A percentile compares a stretch with the other conserved stretches of the same genome.
These are phyloP conservation scores for Peromyscus nudipes DNA, from an alignment of 2,797 vertebrate species.

Conservation along the genomic window DNA sequence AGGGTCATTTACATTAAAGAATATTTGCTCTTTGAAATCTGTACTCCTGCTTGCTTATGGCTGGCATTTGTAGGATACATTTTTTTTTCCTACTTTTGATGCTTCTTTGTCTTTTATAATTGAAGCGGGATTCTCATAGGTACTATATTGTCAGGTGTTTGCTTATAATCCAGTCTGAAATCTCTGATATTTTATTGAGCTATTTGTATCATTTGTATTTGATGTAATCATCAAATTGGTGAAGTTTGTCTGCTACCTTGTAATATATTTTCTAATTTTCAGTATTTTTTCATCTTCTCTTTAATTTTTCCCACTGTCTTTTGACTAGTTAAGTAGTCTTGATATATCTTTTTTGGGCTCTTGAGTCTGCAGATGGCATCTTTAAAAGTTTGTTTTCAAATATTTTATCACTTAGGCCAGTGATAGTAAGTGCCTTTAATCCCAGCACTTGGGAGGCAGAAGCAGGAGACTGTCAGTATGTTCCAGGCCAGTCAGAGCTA, in stretches of 20 bases:
- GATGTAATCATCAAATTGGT: not conserved
- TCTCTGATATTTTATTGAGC: not conserved
- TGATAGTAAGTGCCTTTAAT: too few relatives aligned
- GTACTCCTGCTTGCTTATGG: not conserved
- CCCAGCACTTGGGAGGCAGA: too few relatives aligned
- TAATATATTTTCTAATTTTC: conserved; percentile 38
- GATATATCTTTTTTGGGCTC: not conserved
- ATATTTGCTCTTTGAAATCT: not conserved
- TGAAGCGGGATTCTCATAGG: not conserved
- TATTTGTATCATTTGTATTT: not conserved
- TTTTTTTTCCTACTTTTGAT: not conserved
- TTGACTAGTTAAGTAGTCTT: not conserved
- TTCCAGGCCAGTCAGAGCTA: too few relatives aligned
- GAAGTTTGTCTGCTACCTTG: not conserved
- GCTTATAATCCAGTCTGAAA: not conserved
- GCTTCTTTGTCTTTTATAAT: conserved; percentile 31
- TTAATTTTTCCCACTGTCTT: not conserved
- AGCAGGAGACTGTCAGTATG: too few relatives aligned
- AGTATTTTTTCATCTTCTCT: not conserved
- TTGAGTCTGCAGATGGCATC: not conserved
- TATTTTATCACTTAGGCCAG: not conserved
- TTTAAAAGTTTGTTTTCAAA: not conserved
- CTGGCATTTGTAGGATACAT: conserved; percentile 7
- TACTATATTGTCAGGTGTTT: not conserved
- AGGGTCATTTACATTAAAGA: not conserved